These are phyloP conservation scores for Aegypius monachus DNA, from an alignment of 2,113 vertebrate genomes.

Conservation along the genomic window DNA sequence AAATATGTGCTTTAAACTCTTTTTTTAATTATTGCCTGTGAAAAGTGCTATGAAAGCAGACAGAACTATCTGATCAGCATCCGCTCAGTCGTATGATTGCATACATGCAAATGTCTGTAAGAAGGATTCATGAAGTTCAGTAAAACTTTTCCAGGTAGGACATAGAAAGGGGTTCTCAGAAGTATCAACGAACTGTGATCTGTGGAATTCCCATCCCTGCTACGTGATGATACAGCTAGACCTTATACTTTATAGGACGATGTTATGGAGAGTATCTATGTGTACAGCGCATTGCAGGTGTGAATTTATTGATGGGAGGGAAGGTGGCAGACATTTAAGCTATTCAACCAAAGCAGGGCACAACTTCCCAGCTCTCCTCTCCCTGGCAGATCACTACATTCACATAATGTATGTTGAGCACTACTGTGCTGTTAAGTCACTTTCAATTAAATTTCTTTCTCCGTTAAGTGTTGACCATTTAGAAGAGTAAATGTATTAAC, in stretches of 20 bases:
- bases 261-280: neutral
- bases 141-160: neutral
- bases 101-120: neutral
- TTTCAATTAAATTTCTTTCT: neutral
- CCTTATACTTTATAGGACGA: accelerated
- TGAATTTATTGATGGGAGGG: neutral
- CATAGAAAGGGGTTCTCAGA: neutral
- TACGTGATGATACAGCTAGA: neutral
- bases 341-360: neutral
- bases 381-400: neutral
- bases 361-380: neutral
- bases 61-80: neutral
- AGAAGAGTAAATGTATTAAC: neutral
- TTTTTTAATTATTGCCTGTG: neutral
- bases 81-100: neutral
- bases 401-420: neutral
- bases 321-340: neutral
- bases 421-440: neutral
- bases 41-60: neutral
- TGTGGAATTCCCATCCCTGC: neutral
- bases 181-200: neutral
- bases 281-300: neutral
- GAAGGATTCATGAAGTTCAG: neutral
- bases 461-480: neutral
- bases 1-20: neutral